These are phyloP conservation scores for Volucella inflata DNA, from an alignment of 2,888 invertebrate species.

Conservation along the genomic window DNA sequence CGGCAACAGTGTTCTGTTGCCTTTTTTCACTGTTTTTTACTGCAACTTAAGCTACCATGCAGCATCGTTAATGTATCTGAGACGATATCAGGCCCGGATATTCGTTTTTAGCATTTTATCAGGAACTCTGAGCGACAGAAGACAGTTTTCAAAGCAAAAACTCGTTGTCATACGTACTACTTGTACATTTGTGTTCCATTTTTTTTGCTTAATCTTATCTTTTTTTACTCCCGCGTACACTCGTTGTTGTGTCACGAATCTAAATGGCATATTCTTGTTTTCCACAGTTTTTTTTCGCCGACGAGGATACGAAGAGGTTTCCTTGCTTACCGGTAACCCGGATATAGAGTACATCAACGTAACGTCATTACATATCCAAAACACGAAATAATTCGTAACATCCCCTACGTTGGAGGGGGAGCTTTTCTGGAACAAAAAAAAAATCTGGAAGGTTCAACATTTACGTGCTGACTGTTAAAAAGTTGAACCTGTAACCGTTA, in stretches of 20 bases:
- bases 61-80: slow-evolving; percentile 54
- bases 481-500: slow-evolving; percentile 22
- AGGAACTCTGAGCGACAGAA: slow-evolving; percentile 8
- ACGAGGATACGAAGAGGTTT: too few species aligned
- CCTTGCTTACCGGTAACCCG: not conserved
- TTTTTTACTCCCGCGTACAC: not conserved
- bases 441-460: not conserved
- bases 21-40: not conserved
- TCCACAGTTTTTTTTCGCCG: not conserved
- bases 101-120: slow-evolving; percentile 37
- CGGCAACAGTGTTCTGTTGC: not conserved
- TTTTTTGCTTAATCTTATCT: not conserved
- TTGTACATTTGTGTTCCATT: not conserved
- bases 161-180: not conserved
- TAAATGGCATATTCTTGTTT: slow-evolving; percentile 48
- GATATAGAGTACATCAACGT: slow-evolving; percentile 29
- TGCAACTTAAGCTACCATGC: slow-evolving; percentile 19
- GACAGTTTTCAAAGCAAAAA: slow-evolving; percentile 20
- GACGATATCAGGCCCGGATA: slow-evolving; percentile 31
- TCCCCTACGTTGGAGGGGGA: not conserved
- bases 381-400: slow-evolving; percentile 52
- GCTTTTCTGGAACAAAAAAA: not conserved
- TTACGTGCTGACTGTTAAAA: not conserved
- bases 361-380: slow-evolving; percentile 54
- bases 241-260: slow-evolving; percentile 52